Evolutionary conservation across 2,113 vertebrate species (phyloP).

Genomic region (Forbesichthys papilliferus): DNA sequence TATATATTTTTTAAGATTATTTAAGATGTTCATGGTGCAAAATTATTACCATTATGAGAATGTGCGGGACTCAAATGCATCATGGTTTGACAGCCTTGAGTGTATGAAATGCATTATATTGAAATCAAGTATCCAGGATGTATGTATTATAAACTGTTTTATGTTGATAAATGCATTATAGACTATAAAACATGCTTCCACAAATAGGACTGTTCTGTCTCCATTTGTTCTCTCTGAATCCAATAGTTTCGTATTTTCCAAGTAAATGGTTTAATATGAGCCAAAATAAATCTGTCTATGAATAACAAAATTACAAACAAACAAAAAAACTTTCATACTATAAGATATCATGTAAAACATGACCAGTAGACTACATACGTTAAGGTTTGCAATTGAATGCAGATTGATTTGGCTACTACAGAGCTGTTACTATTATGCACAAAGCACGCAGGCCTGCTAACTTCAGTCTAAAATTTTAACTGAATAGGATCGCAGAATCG

Average conservation of each 20-base stretch:
- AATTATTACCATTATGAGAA: slow-evolving; percentile 17
- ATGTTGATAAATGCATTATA: slow-evolving; percentile 50
- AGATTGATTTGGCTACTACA: no score
- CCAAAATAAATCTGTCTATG: no score
- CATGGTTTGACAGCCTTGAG: slow-evolving; percentile 20
- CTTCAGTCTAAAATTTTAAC: no score
- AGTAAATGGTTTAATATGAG: background rate
- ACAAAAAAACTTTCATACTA: no score
- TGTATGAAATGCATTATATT: slow-evolving; percentile 31
- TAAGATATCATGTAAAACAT: no score
- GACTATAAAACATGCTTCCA: slow-evolving; percentile 10
- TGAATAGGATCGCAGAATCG: no score
- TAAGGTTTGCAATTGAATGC: no score
- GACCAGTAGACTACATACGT: no score
- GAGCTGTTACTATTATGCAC: no score
- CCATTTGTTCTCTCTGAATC: slow-evolving; percentile 1
- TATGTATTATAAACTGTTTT: slow-evolving; percentile 47
- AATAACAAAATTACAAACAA: no score
- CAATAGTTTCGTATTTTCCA: background rate
- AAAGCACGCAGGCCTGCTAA: no score
- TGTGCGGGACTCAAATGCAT: slow-evolving; percentile 29
- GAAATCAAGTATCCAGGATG: slow-evolving; percentile 32
- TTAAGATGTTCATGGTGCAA: slow-evolving; percentile 34
- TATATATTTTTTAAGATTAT: slow-evolving; percentile 60
- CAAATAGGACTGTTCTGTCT: background rate